Conservation (phyloP, 2,888 invertebrate genomes). For the Aphrophora alni region DNA sequence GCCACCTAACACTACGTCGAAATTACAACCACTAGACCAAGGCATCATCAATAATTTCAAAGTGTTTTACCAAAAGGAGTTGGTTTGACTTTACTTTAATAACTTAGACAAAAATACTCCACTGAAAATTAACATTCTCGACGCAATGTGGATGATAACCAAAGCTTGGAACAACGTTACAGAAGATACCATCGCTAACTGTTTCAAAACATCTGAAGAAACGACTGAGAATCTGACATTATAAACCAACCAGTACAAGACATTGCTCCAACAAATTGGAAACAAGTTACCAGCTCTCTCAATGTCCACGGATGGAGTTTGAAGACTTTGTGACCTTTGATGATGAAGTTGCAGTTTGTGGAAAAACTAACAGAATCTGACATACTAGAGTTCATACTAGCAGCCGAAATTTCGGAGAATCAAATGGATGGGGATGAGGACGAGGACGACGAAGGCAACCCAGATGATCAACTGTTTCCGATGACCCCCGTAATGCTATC, state of each 20-base stretch:
- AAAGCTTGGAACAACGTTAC: conserved; percentile 41
- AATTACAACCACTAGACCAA: conserved; percentile 2
- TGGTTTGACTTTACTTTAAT: neutral
- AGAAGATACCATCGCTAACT: conserved; percentile 44
- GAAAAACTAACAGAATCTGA: conserved; percentile 36
- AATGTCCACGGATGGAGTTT: conserved; percentile 23
- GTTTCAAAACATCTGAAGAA: conserved; percentile 30
- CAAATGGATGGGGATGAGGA: no score
- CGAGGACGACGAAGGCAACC: neutral
- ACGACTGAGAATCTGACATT: neutral
- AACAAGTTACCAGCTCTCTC: neutral
- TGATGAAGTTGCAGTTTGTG: conserved; percentile 40
- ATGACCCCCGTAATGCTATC: neutral
- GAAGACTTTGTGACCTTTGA: conserved; percentile 41
- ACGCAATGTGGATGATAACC: conserved; percentile 34
- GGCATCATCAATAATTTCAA: conserved; percentile 39
- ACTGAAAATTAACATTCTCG: neutral
- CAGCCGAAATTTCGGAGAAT: neutral
- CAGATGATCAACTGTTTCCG: neutral
- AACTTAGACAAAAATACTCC: neutral
- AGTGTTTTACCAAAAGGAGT: neutral
- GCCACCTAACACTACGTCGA: neutral
- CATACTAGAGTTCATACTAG: conserved; percentile 31
- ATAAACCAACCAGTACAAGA: neutral
- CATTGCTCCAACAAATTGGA: neutral